Percentiles rank a stretch among this genome's conserved stretches.
Conservation (phyloP, 35 echinoderm and acorn worm genomes). For the Amphiura filiformis region DNA sequence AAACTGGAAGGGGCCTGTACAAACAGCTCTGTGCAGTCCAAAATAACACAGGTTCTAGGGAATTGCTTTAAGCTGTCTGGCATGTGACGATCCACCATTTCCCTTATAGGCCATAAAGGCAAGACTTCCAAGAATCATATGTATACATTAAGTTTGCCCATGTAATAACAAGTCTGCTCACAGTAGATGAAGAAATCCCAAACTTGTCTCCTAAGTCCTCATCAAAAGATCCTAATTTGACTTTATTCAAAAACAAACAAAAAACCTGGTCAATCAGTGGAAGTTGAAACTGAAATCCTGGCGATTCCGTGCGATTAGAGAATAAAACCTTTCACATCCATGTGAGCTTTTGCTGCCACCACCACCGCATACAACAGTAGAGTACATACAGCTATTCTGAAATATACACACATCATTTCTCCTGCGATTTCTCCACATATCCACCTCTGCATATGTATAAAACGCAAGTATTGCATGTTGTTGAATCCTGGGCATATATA, state of each 20-base stretch:
- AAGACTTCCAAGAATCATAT: background rate
- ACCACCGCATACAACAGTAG: no score
- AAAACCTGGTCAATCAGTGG: slow-evolving; percentile 31
- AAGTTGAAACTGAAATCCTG: slow-evolving; percentile 4
- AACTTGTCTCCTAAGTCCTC: slow-evolving; percentile 33
- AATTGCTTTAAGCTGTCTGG: slow-evolving; percentile 1
- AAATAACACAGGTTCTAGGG: slow-evolving; percentile 22
- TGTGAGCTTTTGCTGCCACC: no score
- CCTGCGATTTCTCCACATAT: no score
- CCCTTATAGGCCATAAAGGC: slow-evolving; percentile 25
- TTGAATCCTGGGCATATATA: no score
- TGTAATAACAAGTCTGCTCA: background rate
- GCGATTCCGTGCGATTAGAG: no score
- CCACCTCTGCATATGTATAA: no score
- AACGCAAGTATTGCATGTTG: no score
- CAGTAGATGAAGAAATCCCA: slow-evolving; percentile 6
- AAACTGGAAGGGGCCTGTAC: background rate
- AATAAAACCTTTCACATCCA: no score
- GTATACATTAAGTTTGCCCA: slow-evolving; percentile 29
- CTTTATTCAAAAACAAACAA: slow-evolving; percentile 30
- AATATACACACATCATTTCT: no score
- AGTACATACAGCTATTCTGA: no score
- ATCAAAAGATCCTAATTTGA: slow-evolving; percentile 31
- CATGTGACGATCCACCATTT: background rate
- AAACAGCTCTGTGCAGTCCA: slow-evolving; percentile 19